These are phyloP conservation scores for Chionis minor DNA, from an alignment of 2,113 vertebrate genomes.

Conservation along the genomic window DNA sequence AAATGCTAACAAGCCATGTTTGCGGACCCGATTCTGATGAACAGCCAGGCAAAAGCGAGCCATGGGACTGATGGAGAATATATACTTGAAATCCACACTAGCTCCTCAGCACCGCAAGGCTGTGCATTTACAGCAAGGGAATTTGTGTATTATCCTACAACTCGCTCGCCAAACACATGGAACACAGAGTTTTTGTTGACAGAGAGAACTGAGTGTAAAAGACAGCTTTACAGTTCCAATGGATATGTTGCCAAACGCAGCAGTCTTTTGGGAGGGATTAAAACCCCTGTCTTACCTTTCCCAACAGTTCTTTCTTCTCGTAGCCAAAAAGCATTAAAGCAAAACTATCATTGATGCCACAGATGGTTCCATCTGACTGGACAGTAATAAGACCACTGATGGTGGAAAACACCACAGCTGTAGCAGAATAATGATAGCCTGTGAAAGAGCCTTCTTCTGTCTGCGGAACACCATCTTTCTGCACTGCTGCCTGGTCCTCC, in stretches of 20 bases:
- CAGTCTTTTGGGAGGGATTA: neutral
- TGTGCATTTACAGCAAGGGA: neutral
- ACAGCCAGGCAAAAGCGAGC: neutral
- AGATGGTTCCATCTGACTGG: slow-evolving; percentile 82
- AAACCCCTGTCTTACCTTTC: slow-evolving; percentile 81
- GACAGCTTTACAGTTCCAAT: neutral
- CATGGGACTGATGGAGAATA: neutral
- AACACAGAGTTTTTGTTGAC: neutral
- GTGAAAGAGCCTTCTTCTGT: neutral
- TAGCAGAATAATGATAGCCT: slow-evolving; percentile 74
- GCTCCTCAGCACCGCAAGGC: neutral
- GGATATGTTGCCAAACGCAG: neutral
- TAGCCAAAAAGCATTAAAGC: slow-evolving; percentile 87
- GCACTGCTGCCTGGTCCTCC: neutral
- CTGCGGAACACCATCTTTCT: neutral
- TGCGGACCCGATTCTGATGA: neutral
- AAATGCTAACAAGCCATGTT: neutral
- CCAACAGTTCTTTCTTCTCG: slow-evolving; percentile 79
- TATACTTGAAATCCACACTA: neutral
- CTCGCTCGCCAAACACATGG: fast-evolving
- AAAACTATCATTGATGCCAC: slow-evolving; percentile 82
- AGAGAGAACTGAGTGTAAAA: neutral
- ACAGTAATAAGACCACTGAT: slow-evolving; percentile 86
- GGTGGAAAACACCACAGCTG: slow-evolving; percentile 82
- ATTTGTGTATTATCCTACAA: neutral